Conservation (phyloP, 2,113 vertebrate genomes). For the Strix aluco region DNA sequence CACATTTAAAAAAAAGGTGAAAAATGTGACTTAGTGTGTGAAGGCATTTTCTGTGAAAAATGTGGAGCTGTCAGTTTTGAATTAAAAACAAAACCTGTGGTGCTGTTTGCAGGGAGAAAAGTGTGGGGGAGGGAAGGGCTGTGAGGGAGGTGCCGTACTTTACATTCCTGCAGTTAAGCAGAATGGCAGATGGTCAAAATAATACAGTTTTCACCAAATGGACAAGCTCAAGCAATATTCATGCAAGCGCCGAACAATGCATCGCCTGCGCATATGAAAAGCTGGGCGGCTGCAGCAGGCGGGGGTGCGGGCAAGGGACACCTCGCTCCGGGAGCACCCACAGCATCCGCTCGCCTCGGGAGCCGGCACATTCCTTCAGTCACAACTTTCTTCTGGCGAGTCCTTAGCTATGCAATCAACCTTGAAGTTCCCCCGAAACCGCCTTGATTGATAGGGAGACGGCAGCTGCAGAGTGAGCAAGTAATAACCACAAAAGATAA, state of each 20-base stretch:
- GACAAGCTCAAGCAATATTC: conserved; percentile 53
- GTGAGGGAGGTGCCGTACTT: conserved; percentile 50
- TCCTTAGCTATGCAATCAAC: background rate
- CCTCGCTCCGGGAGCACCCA: background rate
- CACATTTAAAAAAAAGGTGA: background rate
- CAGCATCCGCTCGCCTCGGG: conserved; percentile 48
- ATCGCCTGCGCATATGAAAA: conserved; percentile 24
- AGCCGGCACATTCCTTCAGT: conserved; percentile 71
- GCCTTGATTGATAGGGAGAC: conserved; percentile 50
- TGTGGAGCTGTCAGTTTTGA: conserved; percentile 6
- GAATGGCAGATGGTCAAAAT: conserved; percentile 84
- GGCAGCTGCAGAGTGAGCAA: conserved; percentile 65
- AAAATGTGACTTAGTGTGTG: background rate
- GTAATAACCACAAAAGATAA: conserved; percentile 45
- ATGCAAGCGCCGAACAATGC: conserved; percentile 7
- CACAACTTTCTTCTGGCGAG: conserved; percentile 9
- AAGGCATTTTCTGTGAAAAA: conserved; percentile 35
- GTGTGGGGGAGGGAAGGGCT: background rate
- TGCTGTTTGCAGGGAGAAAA: background rate
- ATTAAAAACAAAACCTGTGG: conserved; percentile 22
- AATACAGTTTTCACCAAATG: conserved; percentile 77
- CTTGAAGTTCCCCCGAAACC: background rate
- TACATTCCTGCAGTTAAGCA: conserved; percentile 79
- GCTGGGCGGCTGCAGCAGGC: background rate
- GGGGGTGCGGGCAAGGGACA: background rate